A percentile compares a stretch with the other conserved stretches of the same genome.
phyloP scores from a whole-genome alignment of 2,797 vertebrate species.

The Philypnodon macrostomus region DNA sequence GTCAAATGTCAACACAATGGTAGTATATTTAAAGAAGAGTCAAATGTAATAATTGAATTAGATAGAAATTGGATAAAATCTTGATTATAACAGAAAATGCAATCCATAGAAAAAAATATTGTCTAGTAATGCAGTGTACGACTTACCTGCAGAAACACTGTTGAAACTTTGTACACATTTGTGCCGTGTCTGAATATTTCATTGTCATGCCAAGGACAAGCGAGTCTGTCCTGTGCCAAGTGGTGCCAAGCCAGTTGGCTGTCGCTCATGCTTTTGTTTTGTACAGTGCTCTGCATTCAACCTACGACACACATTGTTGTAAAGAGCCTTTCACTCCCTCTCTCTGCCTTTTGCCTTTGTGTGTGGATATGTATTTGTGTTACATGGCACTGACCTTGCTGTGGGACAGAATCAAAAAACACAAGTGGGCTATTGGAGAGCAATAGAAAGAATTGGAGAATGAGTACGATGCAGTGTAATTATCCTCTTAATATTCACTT shows the following conservation, averaged over 20 bases:
- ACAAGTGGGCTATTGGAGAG: constrained; percentile 32
- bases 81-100: not conserved
- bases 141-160: constrained; percentile 9
- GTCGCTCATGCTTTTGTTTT: constrained; percentile 68
- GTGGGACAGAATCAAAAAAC: constrained; percentile 45
- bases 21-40: no score
- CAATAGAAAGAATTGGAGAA: constrained; percentile 46
- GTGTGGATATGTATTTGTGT: constrained; percentile 37
- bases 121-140: not conserved
- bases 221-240: constrained; percentile 63
- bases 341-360: constrained; percentile 27
- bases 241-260: constrained; percentile 76
- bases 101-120: not conserved
- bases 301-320: constrained; percentile 59
- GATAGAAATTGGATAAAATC: constrained; percentile 22
- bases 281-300: constrained; percentile 64
- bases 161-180: constrained; percentile 4
- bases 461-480: constrained; percentile 38
- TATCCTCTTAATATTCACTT: constrained; percentile 30
- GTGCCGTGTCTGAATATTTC: constrained; percentile 34
- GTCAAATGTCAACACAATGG: no score
- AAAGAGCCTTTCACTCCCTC: constrained; percentile 54
- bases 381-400: constrained; percentile 60
- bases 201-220: constrained; percentile 71
- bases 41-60: no score